Conservation (phyloP, 2,888 invertebrate species). For the Idaea dimidiata region DNA sequence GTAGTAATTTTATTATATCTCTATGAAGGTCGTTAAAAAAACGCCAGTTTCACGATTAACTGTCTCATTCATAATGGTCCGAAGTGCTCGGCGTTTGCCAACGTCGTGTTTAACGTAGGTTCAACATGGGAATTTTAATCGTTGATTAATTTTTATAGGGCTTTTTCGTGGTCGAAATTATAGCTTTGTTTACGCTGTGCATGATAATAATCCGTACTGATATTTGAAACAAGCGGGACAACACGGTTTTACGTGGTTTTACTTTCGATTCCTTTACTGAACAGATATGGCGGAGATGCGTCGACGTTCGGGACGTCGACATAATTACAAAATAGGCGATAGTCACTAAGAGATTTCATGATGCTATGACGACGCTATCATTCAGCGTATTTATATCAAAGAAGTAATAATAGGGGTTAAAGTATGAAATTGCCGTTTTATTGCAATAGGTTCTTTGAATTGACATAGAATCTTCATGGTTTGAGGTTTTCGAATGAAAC, state of each 20-base stretch:
- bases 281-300: too few species aligned
- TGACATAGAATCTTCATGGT: too few species aligned
- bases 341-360: too few species aligned
- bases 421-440: too few species aligned
- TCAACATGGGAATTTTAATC: constrained; percentile 3
- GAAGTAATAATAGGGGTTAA: too few species aligned
- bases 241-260: not conserved
- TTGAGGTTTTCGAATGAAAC: too few species aligned
- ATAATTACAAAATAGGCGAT: too few species aligned
- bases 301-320: too few species aligned
- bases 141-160: constrained; percentile 30
- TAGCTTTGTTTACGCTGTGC: not conserved
- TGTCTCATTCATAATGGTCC: constrained; percentile 75
- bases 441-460: too few species aligned
- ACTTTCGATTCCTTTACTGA: not conserved
- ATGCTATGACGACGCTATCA: too few species aligned
- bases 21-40: constrained; percentile 34
- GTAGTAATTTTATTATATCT: constrained; percentile 10
- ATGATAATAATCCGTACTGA: not conserved
- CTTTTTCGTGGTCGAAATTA: not conserved
- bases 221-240: not conserved
- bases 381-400: too few species aligned
- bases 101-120: constrained; percentile 45
- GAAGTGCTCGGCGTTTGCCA: constrained; percentile 65
- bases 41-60: constrained; percentile 59